phyloP scores from a whole-genome alignment of 2,113 vertebrate species.

The Osmerus mordax region DNA sequence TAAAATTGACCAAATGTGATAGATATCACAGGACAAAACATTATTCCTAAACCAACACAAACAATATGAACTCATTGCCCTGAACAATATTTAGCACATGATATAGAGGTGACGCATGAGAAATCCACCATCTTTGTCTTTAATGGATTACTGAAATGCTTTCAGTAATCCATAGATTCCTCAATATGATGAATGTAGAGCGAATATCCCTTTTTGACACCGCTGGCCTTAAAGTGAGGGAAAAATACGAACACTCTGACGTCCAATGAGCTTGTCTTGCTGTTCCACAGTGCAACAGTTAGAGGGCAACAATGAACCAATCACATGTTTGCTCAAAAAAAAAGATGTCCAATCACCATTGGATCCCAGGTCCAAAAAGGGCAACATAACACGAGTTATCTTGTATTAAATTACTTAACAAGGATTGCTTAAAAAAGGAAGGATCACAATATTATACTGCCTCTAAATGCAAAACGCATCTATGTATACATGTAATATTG shows the following conservation, averaged over 20 bases:
- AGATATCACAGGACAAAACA: slow-evolving; percentile 4
- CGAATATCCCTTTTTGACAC: slow-evolving; percentile 12
- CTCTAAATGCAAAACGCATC: slow-evolving; percentile 70
- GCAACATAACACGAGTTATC: slow-evolving; percentile 53
- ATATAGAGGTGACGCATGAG: slow-evolving; percentile 20
- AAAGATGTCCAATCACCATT: slow-evolving; percentile 61
- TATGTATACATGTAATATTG: slow-evolving; percentile 68
- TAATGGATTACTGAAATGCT: slow-evolving; percentile 63
- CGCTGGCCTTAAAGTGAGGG: slow-evolving; percentile 34
- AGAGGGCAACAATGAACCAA: slow-evolving; percentile 33
- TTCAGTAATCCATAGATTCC: slow-evolving; percentile 50
- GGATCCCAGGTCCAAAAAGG: slow-evolving; percentile 43
- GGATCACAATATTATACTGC: slow-evolving; percentile 65
- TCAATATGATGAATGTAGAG: slow-evolving; percentile 34
- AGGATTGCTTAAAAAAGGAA: slow-evolving; percentile 60
- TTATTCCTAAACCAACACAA: not conserved
- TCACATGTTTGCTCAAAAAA: slow-evolving; percentile 61
- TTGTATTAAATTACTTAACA: slow-evolving; percentile 33
- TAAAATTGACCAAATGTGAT: slow-evolving; percentile 8
- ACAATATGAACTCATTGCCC: slow-evolving; percentile 21
- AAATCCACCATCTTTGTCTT: slow-evolving; percentile 47
- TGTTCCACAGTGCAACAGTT: slow-evolving; percentile 70
- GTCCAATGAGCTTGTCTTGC: slow-evolving; percentile 40
- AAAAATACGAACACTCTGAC: slow-evolving; percentile 38
- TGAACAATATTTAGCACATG: slow-evolving; percentile 5